Percentiles rank a stretch among this genome's conserved stretches.
Evolutionary conservation across 2,113 vertebrate species (phyloP).

Genomic region (Mastomys natalensis): DNA sequence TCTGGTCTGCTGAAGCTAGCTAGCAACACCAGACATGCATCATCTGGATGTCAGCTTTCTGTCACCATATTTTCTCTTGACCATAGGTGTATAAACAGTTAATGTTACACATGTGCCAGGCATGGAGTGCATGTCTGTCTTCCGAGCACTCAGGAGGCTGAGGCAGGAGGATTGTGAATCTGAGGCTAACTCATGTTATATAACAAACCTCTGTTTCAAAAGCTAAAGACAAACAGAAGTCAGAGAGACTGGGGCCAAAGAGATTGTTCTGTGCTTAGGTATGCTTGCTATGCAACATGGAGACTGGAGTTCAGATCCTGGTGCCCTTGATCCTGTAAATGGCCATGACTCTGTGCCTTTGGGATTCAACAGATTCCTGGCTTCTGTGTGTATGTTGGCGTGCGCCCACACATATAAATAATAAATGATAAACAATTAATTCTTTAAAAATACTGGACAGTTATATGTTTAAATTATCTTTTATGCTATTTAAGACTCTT

Average conservation of each 20-base stretch:
- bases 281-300: neutral
- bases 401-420: too few relatives aligned
- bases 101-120: neutral
- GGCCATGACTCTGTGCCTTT: neutral
- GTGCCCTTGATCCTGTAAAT: neutral
- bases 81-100: neutral
- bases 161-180: too few relatives aligned
- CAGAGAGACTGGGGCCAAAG: neutral
- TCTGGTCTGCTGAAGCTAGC: neutral
- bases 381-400: accelerated
- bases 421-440: neutral
- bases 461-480: slow-evolving; percentile 12
- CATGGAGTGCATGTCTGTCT: neutral
- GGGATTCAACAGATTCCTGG: neutral
- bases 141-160: neutral
- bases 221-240: neutral
- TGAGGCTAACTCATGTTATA: too few relatives aligned
- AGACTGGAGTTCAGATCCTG: neutral
- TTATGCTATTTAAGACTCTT: neutral
- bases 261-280: neutral
- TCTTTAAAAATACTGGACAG: neutral
- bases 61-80: neutral
- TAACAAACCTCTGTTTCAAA: too few relatives aligned
- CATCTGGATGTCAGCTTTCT: neutral
- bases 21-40: neutral